phyloP scores from a whole-genome alignment of 2,797 vertebrate genomes.

The Malacoctenus gilli region DNA sequence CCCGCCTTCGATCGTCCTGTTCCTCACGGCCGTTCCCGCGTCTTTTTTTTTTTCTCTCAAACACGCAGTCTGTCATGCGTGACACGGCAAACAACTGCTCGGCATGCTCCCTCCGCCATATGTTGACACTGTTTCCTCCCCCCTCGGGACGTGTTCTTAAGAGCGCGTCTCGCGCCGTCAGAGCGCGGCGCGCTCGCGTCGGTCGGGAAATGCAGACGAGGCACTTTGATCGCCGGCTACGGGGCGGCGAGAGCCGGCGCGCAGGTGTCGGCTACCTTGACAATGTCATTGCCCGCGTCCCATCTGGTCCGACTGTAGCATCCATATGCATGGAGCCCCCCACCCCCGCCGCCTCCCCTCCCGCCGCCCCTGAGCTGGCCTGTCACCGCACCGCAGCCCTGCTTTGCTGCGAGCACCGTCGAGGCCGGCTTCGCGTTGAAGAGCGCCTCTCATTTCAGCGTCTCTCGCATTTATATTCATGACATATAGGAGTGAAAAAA shows the following conservation, averaged over 20 bases:
- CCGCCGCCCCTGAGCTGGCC: too few relatives aligned
- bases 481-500: too few relatives aligned
- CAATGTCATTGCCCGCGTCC: slow-evolving; percentile 69
- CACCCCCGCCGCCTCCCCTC: too few relatives aligned
- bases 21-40: too few relatives aligned
- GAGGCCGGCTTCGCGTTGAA: not conserved
- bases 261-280: slow-evolving; percentile 71
- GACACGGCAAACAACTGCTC: not conserved
- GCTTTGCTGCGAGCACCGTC: too few relatives aligned
- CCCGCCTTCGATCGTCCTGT: too few relatives aligned
- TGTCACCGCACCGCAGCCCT: slow-evolving; percentile 24
- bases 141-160: slow-evolving; percentile 39
- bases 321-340: slow-evolving; percentile 74
- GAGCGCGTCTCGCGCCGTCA: slow-evolving; percentile 50
- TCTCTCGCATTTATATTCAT: not conserved
- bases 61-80: too few relatives aligned
- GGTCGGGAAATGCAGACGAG: slow-evolving; percentile 70
- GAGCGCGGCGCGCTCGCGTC: slow-evolving; percentile 52
- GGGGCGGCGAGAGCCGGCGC: slow-evolving; percentile 40
- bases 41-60: too few relatives aligned
- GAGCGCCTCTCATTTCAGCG: not conserved
- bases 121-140: slow-evolving; percentile 11
- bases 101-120: not conserved
- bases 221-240: slow-evolving; percentile 72
- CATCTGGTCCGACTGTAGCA: slow-evolving; percentile 72